Percentiles rank a stretch among this genome's conserved stretches.
Conservation (phyloP, 2,888 invertebrate species). For the Andrena camellia region DNA sequence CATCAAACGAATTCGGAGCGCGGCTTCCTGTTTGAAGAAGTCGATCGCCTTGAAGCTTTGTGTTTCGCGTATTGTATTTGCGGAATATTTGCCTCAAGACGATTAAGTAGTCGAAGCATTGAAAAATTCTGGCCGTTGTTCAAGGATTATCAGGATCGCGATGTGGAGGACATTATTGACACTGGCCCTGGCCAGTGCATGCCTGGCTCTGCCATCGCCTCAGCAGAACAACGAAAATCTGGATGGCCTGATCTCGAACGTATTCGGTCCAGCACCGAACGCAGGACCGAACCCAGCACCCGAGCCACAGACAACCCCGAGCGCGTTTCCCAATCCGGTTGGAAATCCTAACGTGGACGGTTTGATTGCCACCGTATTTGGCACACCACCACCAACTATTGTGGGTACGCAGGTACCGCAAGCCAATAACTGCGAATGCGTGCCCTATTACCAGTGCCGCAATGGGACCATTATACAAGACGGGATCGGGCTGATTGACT, state of each 20-base stretch:
- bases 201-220: conserved; percentile 61
- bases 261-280: neutral
- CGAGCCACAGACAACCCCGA: too few species aligned
- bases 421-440: conserved; percentile 88
- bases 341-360: neutral
- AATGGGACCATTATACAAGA: conserved; percentile 89
- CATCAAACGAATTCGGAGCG: neutral
- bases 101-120: too few species aligned
- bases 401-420: conserved; percentile 1
- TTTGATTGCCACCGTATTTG: conserved; percentile 33
- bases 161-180: conserved; percentile 92
- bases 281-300: too few species aligned
- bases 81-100: too few species aligned
- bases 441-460: conserved; percentile 91
- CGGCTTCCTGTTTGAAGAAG: neutral
- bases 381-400: neutral
- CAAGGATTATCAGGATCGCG: neutral
- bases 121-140: neutral
- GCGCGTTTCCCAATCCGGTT: neutral
- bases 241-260: conserved; percentile 52
- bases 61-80: too few species aligned
- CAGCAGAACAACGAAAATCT: conserved; percentile 53
- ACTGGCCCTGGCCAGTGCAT: conserved; percentile 87
- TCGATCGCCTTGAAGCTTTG: conserved; percentile 11
- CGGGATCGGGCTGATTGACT: conserved; percentile 91